These are phyloP conservation scores for Rhopalosiphum nymphaeae DNA, from an alignment of 2,888 invertebrate species.

Conservation along the genomic window DNA sequence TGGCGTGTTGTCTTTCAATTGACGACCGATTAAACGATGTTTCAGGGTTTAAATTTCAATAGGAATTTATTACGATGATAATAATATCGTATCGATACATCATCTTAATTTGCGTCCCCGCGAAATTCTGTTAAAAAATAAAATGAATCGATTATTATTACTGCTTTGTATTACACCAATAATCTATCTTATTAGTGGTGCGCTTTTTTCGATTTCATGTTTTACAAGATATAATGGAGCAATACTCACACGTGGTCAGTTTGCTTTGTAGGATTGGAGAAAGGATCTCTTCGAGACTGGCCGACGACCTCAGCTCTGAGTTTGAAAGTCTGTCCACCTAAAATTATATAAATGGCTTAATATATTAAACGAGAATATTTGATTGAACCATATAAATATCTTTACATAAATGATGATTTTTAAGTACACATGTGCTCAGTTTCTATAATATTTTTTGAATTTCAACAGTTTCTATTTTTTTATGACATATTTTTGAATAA, in stretches of 20 bases:
- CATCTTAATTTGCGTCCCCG: not conserved
- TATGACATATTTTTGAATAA: too few relatives aligned
- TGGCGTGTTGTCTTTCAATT: not conserved
- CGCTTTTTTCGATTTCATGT: not conserved
- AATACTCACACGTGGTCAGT: slow-evolving; percentile 52
- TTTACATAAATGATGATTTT: too few relatives aligned
- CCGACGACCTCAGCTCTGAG: slow-evolving; percentile 53
- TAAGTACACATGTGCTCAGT: too few relatives aligned
- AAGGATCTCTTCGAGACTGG: slow-evolving; percentile 65
- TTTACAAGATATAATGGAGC: not conserved
- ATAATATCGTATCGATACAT: not conserved
- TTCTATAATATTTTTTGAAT: too few relatives aligned
- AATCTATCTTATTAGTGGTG: not conserved
- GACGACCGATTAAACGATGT: not conserved
- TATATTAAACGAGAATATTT: not conserved
- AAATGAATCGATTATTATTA: not conserved
- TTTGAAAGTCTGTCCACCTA: slow-evolving; percentile 51
- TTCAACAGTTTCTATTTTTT: too few relatives aligned
- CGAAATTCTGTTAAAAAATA: slow-evolving; percentile 31
- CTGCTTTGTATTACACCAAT: not conserved
- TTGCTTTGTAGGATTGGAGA: slow-evolving; percentile 66
- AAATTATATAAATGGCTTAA: not conserved
- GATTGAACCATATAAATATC: too few relatives aligned
- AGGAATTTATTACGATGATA: not conserved
- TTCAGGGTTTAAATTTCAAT: not conserved